Evolutionary conservation across 2,888 invertebrate species (phyloP), one percentile per base, ranked within the genome.

Genomic region (Zootermopsis nevadensis): DNA sequence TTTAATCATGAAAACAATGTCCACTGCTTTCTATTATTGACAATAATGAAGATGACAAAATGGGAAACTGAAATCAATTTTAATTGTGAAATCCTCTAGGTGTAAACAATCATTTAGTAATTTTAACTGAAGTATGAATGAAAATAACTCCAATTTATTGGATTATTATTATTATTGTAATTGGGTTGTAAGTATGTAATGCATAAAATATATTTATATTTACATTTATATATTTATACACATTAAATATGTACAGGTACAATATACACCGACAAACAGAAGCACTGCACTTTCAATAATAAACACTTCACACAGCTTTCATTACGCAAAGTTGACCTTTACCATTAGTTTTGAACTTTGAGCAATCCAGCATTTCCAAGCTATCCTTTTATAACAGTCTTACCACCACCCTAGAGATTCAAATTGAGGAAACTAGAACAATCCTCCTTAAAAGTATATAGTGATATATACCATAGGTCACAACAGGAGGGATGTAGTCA

Each of bases 261-360:
- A 53, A 55, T 77, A 77, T 77, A 77, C 77, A 77, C 24, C 77
- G 42, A 27, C 27, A 19, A 27, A 76, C 76, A 76, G 42, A 76
- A 48, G 48, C 76, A 60, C n/a, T 76, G 27, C 48, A 48, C 76
- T 42, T 76, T 76, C 30, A 42, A 42, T 38, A 48, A 30, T 48
- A 48, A 27, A 38, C 48, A 42, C 19, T 76, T 48, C 76, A 42
- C 38, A 72, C 10, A 72, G 15, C 33, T 69, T 69, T 69, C 22
- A 24, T 74, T 74, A 76, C 48, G n/a, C 42, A 27, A 19, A 27
- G 42, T 38, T 76, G 30, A 38, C 27, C 76, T 48, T 27, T n/a
- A n/a, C 10, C 30, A 42, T 76, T 48, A 67, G 67, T 48, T 84
- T 84, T 84, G 84, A 84, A 84, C 84, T 82, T 84, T 84, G 84